Evolutionary conservation across 2,888 invertebrate genomes (phyloP).

Genomic region (Rapana venosa): DNA sequence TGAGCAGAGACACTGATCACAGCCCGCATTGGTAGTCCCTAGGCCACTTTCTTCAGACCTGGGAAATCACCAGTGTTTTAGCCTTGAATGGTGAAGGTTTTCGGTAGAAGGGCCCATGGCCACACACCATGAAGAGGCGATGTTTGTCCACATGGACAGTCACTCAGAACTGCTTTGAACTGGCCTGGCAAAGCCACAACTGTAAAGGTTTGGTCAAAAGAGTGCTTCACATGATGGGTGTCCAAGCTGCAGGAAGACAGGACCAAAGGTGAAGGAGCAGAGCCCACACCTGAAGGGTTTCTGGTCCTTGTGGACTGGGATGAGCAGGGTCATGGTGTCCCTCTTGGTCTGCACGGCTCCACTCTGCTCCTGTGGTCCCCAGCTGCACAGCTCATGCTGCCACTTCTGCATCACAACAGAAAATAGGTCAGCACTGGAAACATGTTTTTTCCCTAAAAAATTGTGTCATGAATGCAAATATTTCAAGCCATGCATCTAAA

Average conservation of each 20-base stretch:
- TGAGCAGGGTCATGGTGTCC: background rate
- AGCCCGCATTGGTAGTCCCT: background rate
- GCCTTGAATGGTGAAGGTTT: background rate
- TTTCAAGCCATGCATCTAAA: no score
- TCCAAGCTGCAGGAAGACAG: background rate
- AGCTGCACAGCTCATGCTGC: background rate
- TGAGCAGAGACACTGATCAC: background rate
- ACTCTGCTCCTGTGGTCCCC: background rate
- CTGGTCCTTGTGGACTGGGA: constrained; percentile 12
- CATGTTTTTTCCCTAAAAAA: no score
- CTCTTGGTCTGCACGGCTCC: background rate
- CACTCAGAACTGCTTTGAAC: background rate
- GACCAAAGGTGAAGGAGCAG: background rate
- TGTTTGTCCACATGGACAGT: background rate
- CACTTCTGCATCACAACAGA: background rate
- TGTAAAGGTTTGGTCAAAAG: constrained; percentile 11
- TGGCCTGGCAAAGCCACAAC: background rate
- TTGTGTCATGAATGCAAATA: no score
- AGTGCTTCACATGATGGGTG: background rate
- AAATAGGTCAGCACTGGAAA: background rate
- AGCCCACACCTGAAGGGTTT: constrained; percentile 16
- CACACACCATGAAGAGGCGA: constrained; percentile 10
- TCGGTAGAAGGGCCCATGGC: background rate
- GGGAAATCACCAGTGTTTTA: background rate
- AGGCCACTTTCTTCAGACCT: background rate